Percentiles rank a stretch among this genome's conserved stretches.
phyloP scores from a whole-genome alignment of 2,113 vertebrate genomes.

The Panthera tigris region DNA sequence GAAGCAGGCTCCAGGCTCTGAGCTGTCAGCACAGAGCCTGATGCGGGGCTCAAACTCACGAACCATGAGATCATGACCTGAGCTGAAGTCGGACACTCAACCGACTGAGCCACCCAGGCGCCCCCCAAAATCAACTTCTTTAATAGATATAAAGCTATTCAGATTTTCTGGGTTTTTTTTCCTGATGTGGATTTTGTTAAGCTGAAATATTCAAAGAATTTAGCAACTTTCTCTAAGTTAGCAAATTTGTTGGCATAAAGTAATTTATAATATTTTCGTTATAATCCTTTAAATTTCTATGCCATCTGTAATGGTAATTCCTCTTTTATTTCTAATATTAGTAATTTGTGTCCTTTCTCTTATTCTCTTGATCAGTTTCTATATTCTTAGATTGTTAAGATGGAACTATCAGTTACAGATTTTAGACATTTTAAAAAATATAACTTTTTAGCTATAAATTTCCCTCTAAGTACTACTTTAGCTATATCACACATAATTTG shows the following conservation, averaged over 20 bases:
- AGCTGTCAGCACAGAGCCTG: accelerated
- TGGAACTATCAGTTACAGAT: not conserved
- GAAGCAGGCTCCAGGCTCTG: too few relatives aligned
- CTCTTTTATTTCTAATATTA: not conserved
- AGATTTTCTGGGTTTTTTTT: not conserved
- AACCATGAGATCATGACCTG: too few relatives aligned
- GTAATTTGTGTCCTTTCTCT: not conserved
- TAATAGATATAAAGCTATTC: not conserved
- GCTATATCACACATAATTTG: not conserved
- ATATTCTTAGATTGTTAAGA: not conserved
- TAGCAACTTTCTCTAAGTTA: not conserved
- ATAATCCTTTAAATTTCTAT: not conserved
- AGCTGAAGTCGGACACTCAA: too few relatives aligned
- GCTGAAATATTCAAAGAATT: not conserved
- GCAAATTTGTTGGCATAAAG: not conserved
- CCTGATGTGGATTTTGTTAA: not conserved
- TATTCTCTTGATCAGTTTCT: not conserved
- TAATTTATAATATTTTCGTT: not conserved
- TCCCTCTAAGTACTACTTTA: not conserved
- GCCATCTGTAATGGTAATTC: not conserved
- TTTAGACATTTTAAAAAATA: not conserved
- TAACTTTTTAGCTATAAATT: not conserved
- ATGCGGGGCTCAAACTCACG: accelerated
- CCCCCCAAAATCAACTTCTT: not conserved
- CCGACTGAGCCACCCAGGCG: too few relatives aligned